Conservation (phyloP, 53 echinoderm and acorn worm genomes). For the Paracentrotus lividus region DNA sequence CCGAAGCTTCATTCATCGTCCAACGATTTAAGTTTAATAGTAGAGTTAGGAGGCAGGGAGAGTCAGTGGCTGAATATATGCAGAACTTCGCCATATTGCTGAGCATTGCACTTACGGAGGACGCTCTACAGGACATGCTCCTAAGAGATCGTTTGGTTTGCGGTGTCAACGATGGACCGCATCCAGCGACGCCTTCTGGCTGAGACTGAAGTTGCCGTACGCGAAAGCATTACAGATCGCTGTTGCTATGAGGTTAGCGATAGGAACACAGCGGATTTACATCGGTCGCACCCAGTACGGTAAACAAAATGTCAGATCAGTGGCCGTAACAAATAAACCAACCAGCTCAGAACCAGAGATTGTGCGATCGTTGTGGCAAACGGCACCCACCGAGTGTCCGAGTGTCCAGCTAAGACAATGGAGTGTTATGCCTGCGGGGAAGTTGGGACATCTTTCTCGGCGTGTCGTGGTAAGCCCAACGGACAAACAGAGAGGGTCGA, state of each 20-base stretch:
- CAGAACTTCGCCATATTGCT: slow-evolving; percentile 5
- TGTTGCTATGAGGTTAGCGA: no score
- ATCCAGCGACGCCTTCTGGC: neutral
- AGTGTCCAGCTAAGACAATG: slow-evolving; percentile 10
- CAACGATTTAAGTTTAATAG: no score
- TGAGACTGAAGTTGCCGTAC: no score
- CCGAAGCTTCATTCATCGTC: no score
- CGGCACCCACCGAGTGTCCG: slow-evolving; percentile 26
- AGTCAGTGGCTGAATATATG: slow-evolving; percentile 2
- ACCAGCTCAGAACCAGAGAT: neutral
- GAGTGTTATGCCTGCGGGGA: neutral
- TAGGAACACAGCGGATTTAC: slow-evolving; percentile 2
- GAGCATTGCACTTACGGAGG: no score
- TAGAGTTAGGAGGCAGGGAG: no score
- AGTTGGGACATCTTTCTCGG: neutral
- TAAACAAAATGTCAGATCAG: neutral
- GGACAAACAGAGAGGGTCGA: neutral
- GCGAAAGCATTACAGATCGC: no score
- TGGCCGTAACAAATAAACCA: neutral
- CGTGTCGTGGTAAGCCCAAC: neutral
- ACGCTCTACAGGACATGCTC: neutral
- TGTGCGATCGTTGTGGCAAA: neutral
- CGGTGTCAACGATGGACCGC: slow-evolving; percentile 9
- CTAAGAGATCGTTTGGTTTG: slow-evolving; percentile 1
- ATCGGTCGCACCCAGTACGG: neutral